Conservation (phyloP, 2,113 vertebrate genomes). For the Python bivittatus region DNA sequence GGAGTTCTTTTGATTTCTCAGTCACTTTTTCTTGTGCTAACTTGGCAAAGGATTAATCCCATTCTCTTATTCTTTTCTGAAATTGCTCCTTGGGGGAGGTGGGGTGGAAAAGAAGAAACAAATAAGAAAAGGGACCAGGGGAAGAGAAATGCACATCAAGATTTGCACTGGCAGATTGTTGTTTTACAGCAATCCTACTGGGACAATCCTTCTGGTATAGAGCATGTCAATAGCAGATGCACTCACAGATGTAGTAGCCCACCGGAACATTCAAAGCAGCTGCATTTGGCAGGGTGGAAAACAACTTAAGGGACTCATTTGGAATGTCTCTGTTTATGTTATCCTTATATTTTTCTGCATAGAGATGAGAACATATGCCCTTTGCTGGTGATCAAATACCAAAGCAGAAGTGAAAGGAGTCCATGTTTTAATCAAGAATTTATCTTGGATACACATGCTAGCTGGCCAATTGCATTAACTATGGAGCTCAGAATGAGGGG, state of each 20-base stretch:
- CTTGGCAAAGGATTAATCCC: not conserved
- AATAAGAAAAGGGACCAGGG: not conserved
- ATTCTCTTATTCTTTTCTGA: not conserved
- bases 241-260: conserved; percentile 47
- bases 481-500: conserved; percentile 19
- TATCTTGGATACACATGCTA: conserved; percentile 5
- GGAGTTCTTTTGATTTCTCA: fast-evolving
- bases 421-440: conserved; percentile 41
- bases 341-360: conserved; percentile 31
- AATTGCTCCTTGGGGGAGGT: not conserved
- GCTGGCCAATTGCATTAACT: not conserved
- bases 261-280: conserved; percentile 1
- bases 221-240: conserved; percentile 46
- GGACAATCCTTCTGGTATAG: not conserved
- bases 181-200: not conserved
- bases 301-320: not conserved
- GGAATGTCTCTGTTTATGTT: conserved; percentile 47
- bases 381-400: conserved; percentile 17
- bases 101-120: fast-evolving
- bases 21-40: not conserved
- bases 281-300: conserved; percentile 36
- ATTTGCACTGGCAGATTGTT: conserved; percentile 16
- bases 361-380: conserved; percentile 48
- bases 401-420: conserved; percentile 33
- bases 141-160: not conserved